Conservation (phyloP, 2,113 vertebrate species). For the Alexandromys fortis region DNA sequence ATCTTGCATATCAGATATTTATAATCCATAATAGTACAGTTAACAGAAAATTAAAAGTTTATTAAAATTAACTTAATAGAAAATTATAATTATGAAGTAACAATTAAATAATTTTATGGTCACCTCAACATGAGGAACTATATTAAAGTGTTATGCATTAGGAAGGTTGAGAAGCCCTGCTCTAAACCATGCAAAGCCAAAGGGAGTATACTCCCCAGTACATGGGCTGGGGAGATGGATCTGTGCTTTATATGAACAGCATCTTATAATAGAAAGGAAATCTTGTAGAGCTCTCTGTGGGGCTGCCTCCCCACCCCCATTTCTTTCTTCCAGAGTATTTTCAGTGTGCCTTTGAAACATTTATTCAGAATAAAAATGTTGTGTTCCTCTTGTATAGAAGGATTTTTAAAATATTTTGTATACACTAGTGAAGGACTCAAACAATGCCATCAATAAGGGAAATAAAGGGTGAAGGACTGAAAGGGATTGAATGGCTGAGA, state of each 20-base stretch:
- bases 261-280: conserved; percentile 61
- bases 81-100: neutral
- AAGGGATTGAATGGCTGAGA: neutral
- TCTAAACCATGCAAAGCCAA: too few relatives aligned
- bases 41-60: too few relatives aligned
- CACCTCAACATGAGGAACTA: neutral
- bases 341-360: conserved; percentile 10
- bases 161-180: neutral
- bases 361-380: conserved; percentile 24
- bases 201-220: too few relatives aligned
- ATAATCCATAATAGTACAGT: neutral
- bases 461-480: neutral
- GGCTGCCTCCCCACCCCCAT: too few relatives aligned
- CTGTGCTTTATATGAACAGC: conserved; percentile 50
- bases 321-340: conserved; percentile 2
- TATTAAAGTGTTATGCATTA: neutral
- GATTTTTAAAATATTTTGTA: conserved; percentile 37
- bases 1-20: neutral
- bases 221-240: too few relatives aligned
- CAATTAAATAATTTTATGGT: neutral
- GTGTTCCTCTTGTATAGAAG: conserved; percentile 1
- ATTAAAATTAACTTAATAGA: too few relatives aligned
- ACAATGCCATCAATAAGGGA: neutral
- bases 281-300: neutral
- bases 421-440: neutral